Evolutionary conservation across 2,888 invertebrate genomes (phyloP), one percentile per base, ranked within the genome.

Genomic region (Petrophora chlorosata): DNA sequence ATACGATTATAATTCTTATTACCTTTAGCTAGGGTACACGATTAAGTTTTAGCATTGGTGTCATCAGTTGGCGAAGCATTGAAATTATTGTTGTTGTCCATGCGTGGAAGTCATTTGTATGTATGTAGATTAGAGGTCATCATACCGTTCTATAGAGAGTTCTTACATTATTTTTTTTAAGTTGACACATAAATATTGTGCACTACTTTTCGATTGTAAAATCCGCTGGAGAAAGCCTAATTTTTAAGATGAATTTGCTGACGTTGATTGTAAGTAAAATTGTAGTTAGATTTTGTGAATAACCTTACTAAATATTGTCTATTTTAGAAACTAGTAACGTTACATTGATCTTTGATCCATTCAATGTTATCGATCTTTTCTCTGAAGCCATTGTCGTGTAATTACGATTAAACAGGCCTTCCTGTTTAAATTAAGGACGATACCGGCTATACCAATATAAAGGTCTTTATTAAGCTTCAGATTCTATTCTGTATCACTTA

Each of bases 51-150:
- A 3, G 4, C 14, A 26, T 33, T 14, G 59, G 40, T 51, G n/a
- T 16, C 22, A 19, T 59, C 68, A 42, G 51, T 63, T 71, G 57
- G 78, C 60, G 61, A 71, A 63, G 62, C 74, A 70, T 73, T 79
- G 74, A 76, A 82, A 82, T 85, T 82, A 85, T 85, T 81, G 79
- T 84, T 76, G 80, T 82, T 85, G 82, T 82, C 82, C 84, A 85
- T 81, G 82, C 84, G 75, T 86, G 81, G 81, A 82, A 84, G 84
- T 82, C 78, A 83, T 86, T 86, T 84, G 82, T 85, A 81, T 80
- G 82, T 81, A 82, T 86, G 84, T 85, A 83, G 86, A 86, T 82
- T 84, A 82, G 82, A 85, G 86, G 87, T 88, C 87, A 83, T 81
- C 84, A 83, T 79, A 84, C 80, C 68, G 79, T 82, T 76, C 75